Conservation (phyloP, 2,113 vertebrate genomes). For the Saimiri boliviensis region DNA sequence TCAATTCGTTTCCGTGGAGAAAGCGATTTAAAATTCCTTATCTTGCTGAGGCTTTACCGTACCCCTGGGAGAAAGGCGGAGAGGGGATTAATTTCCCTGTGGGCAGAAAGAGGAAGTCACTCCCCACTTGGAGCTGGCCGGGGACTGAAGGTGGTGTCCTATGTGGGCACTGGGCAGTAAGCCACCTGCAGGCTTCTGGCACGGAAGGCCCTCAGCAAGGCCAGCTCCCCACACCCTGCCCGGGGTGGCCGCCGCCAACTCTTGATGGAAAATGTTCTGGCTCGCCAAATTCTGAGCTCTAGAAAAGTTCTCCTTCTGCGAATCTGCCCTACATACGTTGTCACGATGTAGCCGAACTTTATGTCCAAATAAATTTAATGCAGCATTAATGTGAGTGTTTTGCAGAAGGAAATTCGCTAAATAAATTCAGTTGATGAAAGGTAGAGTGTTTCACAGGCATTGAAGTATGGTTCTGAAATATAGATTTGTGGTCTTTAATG, state of each 20-base stretch:
- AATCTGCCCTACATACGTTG: not conserved
- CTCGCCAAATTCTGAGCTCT: not conserved
- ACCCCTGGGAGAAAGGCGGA: not conserved
- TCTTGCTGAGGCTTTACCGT: not conserved
- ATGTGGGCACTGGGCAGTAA: not conserved
- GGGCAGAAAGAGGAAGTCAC: conserved; percentile 39
- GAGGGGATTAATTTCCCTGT: conserved; percentile 22
- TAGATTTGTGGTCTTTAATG: not conserved
- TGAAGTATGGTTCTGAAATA: not conserved
- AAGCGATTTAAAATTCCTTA: conserved; percentile 15
- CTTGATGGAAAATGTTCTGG: not conserved
- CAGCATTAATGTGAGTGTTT: not conserved
- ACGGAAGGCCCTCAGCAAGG: not conserved
- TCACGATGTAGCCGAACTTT: not conserved
- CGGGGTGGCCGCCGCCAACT: not conserved
- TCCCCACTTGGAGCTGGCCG: rapidly evolving
- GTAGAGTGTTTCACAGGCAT: not conserved
- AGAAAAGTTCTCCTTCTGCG: not conserved
- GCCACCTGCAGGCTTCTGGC: not conserved
- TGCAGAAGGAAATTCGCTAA: not conserved
- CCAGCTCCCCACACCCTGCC: not conserved
- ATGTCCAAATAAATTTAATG: not conserved
- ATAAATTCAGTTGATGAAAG: not conserved
- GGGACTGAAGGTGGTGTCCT: not conserved
- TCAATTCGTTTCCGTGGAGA: not conserved